Evolutionary conservation across 1,140 invertebrate species (phyloP), one percentile per base, ranked within the genome.

Genomic region (Centruroides sculpturatus): DNA sequence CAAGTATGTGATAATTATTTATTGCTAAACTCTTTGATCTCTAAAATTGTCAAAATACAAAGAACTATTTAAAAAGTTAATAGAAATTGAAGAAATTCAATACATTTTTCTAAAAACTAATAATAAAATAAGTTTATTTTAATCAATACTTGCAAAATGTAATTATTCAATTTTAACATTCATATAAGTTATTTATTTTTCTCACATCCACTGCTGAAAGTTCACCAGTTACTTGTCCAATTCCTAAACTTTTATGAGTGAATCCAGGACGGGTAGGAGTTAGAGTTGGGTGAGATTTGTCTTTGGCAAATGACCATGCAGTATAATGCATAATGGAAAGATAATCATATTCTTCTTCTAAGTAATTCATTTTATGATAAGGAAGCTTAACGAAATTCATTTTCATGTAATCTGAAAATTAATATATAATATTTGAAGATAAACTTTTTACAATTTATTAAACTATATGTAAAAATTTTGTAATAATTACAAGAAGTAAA

Each of bases 311-410:
- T 9, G 77, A 76, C 59, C 72, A 77, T 10, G 75, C 70, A 4
- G 74, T 73, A 63, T 80, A 80, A 66, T 80, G 79, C 78, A 80
- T 79, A 12, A 80, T 71, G 3, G 74, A 76, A 35, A 67, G 65
- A 59, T 79, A 79, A 65, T 83, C 81, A 66, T 81, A 81, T 4
- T 69, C 61, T 7, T 74, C 72, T 9, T 70, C 70, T 10, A 77
- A 69, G 59, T 71, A 69, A 60, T 78, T 73, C 34, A 74, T 71
- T 4, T 69, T 61, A 35, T 68, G 65, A 52, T 68, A 68, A 5
- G 61, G 62, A 47, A 72, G 75, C 48, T 76, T 79, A 13, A 73
- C 56, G 65, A 79, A 81, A 64, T 81, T 79, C 23, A 71, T 67
- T 11, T 72, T 68, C 67, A 72, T 74, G 48, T 41, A 5, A 5